Evolutionary conservation across 2,797 vertebrate species (phyloP).

Genomic region (Hemibagrus guttatus): DNA sequence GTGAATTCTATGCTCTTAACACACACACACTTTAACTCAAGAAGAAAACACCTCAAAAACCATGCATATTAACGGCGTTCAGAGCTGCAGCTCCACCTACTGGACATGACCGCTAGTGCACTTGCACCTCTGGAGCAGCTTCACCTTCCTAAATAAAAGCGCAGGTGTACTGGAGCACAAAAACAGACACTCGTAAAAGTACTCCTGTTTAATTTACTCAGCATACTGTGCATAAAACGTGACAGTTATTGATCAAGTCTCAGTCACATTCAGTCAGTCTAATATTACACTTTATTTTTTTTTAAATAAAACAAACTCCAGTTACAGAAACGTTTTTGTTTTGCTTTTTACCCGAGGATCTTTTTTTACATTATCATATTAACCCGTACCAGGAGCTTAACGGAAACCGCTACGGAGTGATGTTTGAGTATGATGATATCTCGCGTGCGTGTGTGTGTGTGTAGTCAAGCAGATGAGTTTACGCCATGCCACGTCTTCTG

Average conservation of each 20-base stretch:
- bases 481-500: background rate
- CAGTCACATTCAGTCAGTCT: slow-evolving; percentile 22
- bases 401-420: slow-evolving; percentile 10
- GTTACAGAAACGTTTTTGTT: background rate
- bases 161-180: background rate
- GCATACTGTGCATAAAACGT: slow-evolving; percentile 65
- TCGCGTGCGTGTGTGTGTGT: too few relatives aligned
- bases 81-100: background rate
- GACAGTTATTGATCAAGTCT: slow-evolving; percentile 53
- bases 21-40: too few relatives aligned
- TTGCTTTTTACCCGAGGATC: background rate
- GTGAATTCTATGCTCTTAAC: background rate
- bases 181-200: slow-evolving; percentile 45
- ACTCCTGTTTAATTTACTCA: slow-evolving; percentile 70
- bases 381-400: slow-evolving; percentile 17
- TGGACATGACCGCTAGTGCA: background rate
- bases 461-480: background rate
- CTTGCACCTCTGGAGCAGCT: too few relatives aligned
- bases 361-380: background rate
- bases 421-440: background rate
- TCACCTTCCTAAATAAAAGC: background rate
- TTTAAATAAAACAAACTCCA: slow-evolving; percentile 27
- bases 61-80: too few relatives aligned
- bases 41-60: too few relatives aligned
- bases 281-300: slow-evolving; percentile 22